phyloP scores from a whole-genome alignment of 2,113 vertebrate species.

The Bucco capensis region DNA sequence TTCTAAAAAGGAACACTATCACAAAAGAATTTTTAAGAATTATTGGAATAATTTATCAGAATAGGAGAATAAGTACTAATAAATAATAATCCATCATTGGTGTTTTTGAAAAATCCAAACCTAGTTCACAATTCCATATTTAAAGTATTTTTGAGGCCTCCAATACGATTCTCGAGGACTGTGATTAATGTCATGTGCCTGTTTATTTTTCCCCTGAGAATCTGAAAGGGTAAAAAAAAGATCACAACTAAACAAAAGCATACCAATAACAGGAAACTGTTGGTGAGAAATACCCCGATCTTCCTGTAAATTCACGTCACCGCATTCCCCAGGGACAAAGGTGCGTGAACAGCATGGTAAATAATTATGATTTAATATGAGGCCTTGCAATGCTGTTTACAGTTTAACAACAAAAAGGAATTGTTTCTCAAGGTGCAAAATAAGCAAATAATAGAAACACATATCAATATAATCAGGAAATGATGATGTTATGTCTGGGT shows the following conservation, averaged over 20 bases:
- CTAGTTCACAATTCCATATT: background rate
- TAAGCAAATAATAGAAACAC: constrained; percentile 83
- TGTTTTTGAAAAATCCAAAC: constrained; percentile 15
- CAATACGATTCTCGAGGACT: constrained; percentile 50
- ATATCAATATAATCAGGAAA: constrained; percentile 86
- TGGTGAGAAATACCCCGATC: constrained; percentile 99
- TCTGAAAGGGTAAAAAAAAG: constrained; percentile 79
- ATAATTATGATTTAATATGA: constrained; percentile 94
- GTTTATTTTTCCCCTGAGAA: constrained; percentile 91
- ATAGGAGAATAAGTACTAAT: constrained; percentile 40
- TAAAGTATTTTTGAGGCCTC: constrained; percentile 31
- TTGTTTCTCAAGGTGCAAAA: constrained; percentile 85
- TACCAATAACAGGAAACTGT: constrained; percentile 98
- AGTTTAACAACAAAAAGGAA: constrained; percentile 82
- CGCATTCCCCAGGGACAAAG: constrained; percentile 90
- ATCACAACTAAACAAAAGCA: constrained; percentile 94
- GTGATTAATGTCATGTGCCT: constrained; percentile 72
- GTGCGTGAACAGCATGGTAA: constrained; percentile 89
- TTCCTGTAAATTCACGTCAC: constrained; percentile 97
- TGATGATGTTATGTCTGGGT: constrained; percentile 82
- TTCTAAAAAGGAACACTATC: background rate
- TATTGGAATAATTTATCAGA: constrained; percentile 25
- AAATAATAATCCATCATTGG: constrained; percentile 48
- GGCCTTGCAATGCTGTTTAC: constrained; percentile 86
- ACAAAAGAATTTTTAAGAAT: constrained; percentile 14